A percentile compares a stretch with the other conserved stretches of the same genome.
Evolutionary conservation across 2,888 invertebrate species (phyloP).

Genomic region (Xestoiulus laeticollis): DNA sequence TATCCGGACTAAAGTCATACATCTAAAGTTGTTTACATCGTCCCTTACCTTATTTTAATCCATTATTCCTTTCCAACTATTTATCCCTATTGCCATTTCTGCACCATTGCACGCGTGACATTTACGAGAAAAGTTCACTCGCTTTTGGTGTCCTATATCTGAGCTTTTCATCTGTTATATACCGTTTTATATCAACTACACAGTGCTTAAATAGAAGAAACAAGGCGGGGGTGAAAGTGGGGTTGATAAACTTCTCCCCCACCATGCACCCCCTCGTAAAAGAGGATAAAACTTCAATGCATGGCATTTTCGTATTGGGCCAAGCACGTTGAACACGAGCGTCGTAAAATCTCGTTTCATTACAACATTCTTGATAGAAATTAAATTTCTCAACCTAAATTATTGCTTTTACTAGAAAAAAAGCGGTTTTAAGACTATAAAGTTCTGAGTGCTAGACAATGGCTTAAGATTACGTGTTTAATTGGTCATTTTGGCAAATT

Average conservation of each 20-base stretch:
- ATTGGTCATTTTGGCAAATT: background rate
- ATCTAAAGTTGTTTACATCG: too few relatives aligned
- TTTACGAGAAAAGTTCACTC: background rate
- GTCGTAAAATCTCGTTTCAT: constrained; percentile 14
- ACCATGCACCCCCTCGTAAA: background rate
- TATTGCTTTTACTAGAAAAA: background rate
- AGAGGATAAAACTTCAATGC: background rate
- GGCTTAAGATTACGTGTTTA: background rate
- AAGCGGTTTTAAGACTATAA: background rate
- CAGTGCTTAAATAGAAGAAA: background rate
- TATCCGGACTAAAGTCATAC: too few relatives aligned
- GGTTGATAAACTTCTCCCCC: background rate
- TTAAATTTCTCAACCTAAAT: background rate
- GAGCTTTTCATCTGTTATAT: background rate
- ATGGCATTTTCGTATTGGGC: background rate
- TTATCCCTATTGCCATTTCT: background rate
- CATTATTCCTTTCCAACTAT: background rate
- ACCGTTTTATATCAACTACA: background rate
- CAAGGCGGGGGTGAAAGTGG: background rate
- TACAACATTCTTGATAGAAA: background rate
- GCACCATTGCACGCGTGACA: background rate
- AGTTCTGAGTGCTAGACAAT: background rate
- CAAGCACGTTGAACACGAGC: background rate
- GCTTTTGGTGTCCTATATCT: constrained; percentile 8
- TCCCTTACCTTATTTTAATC: background rate